A percentile compares a stretch with the other conserved stretches of the same genome.
Evolutionary conservation across 2,113 vertebrate species (phyloP).

Genomic region (Sorex araneus): DNA sequence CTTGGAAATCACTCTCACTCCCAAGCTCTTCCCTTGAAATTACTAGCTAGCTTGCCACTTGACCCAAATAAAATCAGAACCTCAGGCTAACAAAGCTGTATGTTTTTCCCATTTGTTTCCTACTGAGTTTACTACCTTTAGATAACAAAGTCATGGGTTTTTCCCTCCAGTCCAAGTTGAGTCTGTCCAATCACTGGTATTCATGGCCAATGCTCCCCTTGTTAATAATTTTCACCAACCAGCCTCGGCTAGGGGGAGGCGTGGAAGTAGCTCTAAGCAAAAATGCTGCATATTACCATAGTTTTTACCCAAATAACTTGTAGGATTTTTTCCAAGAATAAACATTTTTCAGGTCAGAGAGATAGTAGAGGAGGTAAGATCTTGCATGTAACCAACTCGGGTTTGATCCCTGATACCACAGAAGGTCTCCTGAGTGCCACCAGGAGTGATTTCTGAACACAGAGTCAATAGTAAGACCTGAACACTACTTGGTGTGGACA

Average conservation of each 20-base stretch:
- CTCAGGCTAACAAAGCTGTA: background rate
- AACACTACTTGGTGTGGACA: too few relatives aligned
- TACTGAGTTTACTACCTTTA: background rate
- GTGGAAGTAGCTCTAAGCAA: background rate
- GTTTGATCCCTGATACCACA: too few relatives aligned
- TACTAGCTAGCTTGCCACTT: background rate
- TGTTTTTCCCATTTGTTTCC: background rate
- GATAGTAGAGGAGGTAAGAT: background rate
- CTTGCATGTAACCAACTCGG: too few relatives aligned
- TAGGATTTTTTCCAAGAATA: background rate
- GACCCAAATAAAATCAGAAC: slow-evolving; percentile 8
- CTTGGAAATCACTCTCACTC: background rate
- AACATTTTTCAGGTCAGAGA: background rate
- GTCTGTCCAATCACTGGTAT: background rate
- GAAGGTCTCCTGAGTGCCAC: too few relatives aligned
- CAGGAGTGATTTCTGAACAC: too few relatives aligned
- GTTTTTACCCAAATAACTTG: background rate
- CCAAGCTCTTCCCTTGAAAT: background rate
- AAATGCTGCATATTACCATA: background rate
- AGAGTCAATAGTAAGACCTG: too few relatives aligned
- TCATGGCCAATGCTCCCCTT: background rate
- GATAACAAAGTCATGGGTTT: background rate
- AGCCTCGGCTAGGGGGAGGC: background rate
- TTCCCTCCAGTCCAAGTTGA: background rate
- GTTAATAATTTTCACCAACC: background rate